Evolutionary conservation across 1,140 invertebrate genomes (phyloP), one percentile per base, ranked within the genome.

Genomic region (Euwallacea fornicatus): DNA sequence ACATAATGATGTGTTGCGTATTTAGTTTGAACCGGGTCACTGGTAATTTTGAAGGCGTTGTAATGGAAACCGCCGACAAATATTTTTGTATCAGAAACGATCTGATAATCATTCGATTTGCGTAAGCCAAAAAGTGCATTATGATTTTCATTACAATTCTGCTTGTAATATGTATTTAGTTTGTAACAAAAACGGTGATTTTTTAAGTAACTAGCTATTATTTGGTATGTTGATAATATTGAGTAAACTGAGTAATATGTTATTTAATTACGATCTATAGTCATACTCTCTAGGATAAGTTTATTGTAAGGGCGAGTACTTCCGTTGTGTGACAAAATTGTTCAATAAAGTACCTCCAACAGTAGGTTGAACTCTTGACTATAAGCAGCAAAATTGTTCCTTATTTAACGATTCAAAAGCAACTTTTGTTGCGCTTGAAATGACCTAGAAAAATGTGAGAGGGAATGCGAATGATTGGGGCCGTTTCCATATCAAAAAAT

Each of bases 291-390:
- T 41, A 42, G 61, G 41, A n/a, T 68, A 60, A 60, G 58, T 41
- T 58, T 58, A 60, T 7, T 68, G 66, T 68, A 68, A 68, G 66
- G 21, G 56, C 59, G 46, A 33, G 58, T 60, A 68, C 42, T 70
- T 70, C 68, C 21, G 13, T 64, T 64, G 60, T 47, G 41, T 54
- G 54, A 55, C 46, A 59, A 43, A 21, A 59, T 43, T 11, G 11
- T 8, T 42, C 42, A 64, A 50, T 64, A 50, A 64, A 53, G 46
- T 58, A 33, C 21, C 21, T 33, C 21, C 21, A 33, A 33, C 21
- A 33, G 21, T 33, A 33, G 21, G 21, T 33, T 33, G 21, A 33
- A 33, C 21, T 33, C 21, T 33, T 33, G 21, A 33, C 21, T 33
- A 33, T 33, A 33, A 33, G 21, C 21, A 33, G 21, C 21, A 33